phyloP scores from a whole-genome alignment of 2,888 invertebrate genomes.

The Microdon myrmicae region DNA sequence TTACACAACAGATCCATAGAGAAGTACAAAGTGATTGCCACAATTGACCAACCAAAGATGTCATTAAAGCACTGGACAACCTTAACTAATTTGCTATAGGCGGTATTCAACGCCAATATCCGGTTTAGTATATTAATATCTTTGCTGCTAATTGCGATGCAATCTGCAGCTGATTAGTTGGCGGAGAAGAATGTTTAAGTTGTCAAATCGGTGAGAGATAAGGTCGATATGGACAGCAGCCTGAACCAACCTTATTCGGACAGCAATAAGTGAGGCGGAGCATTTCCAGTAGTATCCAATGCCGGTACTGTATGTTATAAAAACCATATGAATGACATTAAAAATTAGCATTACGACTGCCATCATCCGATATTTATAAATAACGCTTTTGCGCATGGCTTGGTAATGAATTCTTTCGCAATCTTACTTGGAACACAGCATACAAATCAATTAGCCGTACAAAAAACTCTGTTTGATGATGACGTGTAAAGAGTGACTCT shows the following conservation, averaged over 20 bases:
- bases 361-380: conserved; percentile 8
- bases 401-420: neutral
- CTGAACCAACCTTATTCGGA: conserved; percentile 19
- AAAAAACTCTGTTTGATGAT: conserved; percentile 9
- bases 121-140: neutral
- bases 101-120: conserved; percentile 7
- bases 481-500: conserved; percentile 11
- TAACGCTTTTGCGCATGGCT: neutral
- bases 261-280: conserved; percentile 4
- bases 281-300: conserved; percentile 20
- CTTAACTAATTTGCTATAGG: conserved; percentile 13
- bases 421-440: conserved; percentile 16
- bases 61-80: conserved; percentile 16
- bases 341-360: neutral
- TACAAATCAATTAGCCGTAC: conserved; percentile 17
- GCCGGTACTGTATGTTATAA: neutral
- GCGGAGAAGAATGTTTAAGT: conserved; percentile 8
- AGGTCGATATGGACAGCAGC: conserved; percentile 15
- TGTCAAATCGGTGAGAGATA: conserved; percentile 7
- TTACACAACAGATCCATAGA: conserved; percentile 17
- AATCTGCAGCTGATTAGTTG: conserved; percentile 4
- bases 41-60: conserved; percentile 23
- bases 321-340: neutral
- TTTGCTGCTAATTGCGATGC: neutral
- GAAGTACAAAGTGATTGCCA: conserved; percentile 6